Percentiles rank a stretch among this genome's conserved stretches.
phyloP scores from a whole-genome alignment of 2,113 vertebrate genomes.

The Gnathonemus longibarbis region DNA sequence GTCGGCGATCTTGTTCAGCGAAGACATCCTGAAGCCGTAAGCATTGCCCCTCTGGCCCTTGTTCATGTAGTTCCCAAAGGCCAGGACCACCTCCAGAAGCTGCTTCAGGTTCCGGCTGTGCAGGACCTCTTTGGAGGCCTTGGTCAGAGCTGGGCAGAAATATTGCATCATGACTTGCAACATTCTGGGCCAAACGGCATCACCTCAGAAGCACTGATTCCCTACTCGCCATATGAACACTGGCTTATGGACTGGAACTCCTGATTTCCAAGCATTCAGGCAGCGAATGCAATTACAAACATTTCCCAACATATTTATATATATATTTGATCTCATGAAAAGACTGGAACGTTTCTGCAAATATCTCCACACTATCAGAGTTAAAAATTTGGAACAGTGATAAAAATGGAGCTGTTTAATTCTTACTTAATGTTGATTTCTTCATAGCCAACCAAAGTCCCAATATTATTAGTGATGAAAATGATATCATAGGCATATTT shows the following conservation, averaged over 20 bases:
- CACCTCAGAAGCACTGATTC: background rate
- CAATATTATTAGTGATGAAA: background rate
- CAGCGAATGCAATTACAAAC: background rate
- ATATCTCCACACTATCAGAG: background rate
- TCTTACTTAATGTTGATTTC: background rate
- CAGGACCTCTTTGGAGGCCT: constrained; percentile 83
- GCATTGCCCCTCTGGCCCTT: constrained; percentile 96
- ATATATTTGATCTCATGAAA: background rate
- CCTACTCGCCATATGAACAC: background rate
- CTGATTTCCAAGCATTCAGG: background rate
- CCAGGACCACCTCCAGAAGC: constrained; percentile 91
- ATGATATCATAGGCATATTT: background rate
- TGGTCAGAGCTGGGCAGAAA: constrained; percentile 67
- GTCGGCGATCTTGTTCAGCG: constrained; percentile 96
- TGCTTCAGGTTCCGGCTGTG: constrained; percentile 84
- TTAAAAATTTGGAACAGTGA: background rate
- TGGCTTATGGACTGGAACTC: background rate
- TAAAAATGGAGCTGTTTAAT: background rate
- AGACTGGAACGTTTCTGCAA: background rate
- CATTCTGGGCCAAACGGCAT: background rate
- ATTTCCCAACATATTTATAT: background rate
- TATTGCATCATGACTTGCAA: background rate
- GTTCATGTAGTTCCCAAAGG: constrained; percentile 99
- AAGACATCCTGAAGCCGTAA: constrained; percentile 93
- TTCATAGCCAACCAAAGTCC: background rate